Base-by-base conservation (phyloP, 1,140 invertebrate genomes). In the Polypedilum vanderplanki region DNA sequence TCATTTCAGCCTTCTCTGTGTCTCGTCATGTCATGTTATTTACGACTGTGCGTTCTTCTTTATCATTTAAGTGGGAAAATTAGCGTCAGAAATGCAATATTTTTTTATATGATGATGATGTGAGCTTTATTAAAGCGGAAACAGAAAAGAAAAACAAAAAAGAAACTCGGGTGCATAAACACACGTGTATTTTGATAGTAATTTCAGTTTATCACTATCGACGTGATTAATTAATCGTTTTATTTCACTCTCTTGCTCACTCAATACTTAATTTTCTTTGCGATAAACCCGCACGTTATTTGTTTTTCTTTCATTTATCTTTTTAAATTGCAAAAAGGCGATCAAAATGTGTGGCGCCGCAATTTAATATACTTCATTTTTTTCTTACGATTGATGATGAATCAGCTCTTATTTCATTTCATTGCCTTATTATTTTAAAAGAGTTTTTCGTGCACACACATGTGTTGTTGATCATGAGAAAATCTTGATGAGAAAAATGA, bases 171-270 rank as follows among this genome's bases (percentile, higher is more conserved):
- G 3, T 4, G 3, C 46, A 15, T 15, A 57, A 12, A 57, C 46
- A n/a, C n/a, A n/a, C n/a, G 10, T 57, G 46, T 57, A 57, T 57
- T 8, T 15, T 12, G 46, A 57, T 57, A n/a, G 3, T 57, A n/a
- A 12, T 57, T 1, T 57, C 9, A 57, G 10, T 12, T 70, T 70
- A 70, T 70, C 65, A 70, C 17, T 70, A 20, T 18, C 65, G 65
- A 70, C 65, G 65, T 70, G 65, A 70, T 70, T 70, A 70, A 70
- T 70, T 70, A 70, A 17, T 57, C 46, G 46, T 57, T 57, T 57
- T 15, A 57, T 12, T 57, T 57, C 12, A n/a, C n/a, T 15, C 9
- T n/a, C 46, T 57, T 15, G 15, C n/a, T n/a, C n/a, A n/a, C 46
- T 57, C 46, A 57, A 15, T n/a, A 33, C 24, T 33, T 33, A 33